Base-by-base conservation (phyloP, 2,888 invertebrate genomes). In the Heteropelma amictum region DNA sequence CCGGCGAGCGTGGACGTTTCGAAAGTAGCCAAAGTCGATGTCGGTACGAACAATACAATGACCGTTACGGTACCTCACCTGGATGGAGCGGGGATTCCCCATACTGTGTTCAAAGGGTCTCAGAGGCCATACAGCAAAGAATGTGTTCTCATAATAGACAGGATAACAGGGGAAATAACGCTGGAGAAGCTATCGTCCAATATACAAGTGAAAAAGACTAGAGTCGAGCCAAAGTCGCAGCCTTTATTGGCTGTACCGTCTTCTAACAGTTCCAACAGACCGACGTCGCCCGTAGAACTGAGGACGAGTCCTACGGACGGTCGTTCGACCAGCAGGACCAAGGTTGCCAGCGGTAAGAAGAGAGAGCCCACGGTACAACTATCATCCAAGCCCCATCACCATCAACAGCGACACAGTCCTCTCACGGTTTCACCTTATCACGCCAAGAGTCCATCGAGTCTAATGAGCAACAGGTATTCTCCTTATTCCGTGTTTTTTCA, bases 1-100 rank as follows among this genome's bases (percentile, higher is more conserved):
- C 98, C 98, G 80, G 98, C 98, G n/a, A 98, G 98, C 83, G 97
- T 98, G 64, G 98, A 98, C 90, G 94, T 95, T 49, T 95, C 94
- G 85, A 96, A 97, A 90, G 95, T 95, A 91, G 97, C 98, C 35
- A 94, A 93, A 23, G 94, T 98, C 70, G 97, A 97, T 89, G 95
- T 98, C 77, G 96, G 96, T 79, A 93, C 94, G 81, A 96, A 95
- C 87, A 95, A 97, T 90, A 96, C 97, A 90, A 96, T 98, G 84
- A 96, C 96, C 80, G 95, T 96, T 78, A 96, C 96, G 80, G 96
- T 98, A 83, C 98, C 98, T 79, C 97, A 98, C 93, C 93, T 96
- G 89, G 97, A 98, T 90, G 96, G 97, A 79, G 95, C 97, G 79
- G 97, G 97, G 56, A 94, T 95, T 76, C 94, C 95, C 71, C 95